Conservation (phyloP, 2,888 invertebrate species). For the Sinodicranocentrus sp. region DNA sequence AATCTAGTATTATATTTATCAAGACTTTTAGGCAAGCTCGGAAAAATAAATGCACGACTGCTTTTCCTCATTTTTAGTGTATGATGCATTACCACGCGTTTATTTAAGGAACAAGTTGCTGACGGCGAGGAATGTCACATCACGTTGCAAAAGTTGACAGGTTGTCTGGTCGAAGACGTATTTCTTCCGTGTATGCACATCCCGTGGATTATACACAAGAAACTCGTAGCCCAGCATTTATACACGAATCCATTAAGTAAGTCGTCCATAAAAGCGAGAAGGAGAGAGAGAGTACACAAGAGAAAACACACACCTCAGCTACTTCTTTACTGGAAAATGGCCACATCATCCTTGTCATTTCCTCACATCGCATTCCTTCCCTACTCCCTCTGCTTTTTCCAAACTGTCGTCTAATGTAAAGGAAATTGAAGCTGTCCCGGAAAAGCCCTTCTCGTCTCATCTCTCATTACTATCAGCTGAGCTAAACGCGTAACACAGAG, state of each 20-base stretch:
- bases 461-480: conserved; percentile 69
- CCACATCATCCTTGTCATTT: conserved; percentile 53
- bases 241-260: background rate
- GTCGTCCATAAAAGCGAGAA: conserved; percentile 4
- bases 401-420: conserved; percentile 59
- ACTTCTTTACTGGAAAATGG: conserved; percentile 31
- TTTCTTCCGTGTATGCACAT: conserved; percentile 53
- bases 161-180: conserved; percentile 59
- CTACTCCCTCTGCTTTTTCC: conserved; percentile 5
- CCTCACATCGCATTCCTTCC: conserved; percentile 32
- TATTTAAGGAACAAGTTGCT: conserved; percentile 41
- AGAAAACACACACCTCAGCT: conserved; percentile 7
- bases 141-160: conserved; percentile 63
- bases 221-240: no score
- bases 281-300: background rate
- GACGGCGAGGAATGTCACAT: conserved; percentile 63
- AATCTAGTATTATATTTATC: no score
- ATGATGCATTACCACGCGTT: conserved; percentile 21
- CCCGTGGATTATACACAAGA: no score
- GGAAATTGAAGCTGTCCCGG: conserved; percentile 71
- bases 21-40: no score
- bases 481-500: conserved; percentile 50
- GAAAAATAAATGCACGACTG: background rate
- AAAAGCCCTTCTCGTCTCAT: conserved; percentile 71
- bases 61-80: background rate